A percentile compares a stretch with the other conserved stretches of the same genome.
Evolutionary conservation across 2,113 vertebrate species (phyloP).

Genomic region (Rattus norvegicus): DNA sequence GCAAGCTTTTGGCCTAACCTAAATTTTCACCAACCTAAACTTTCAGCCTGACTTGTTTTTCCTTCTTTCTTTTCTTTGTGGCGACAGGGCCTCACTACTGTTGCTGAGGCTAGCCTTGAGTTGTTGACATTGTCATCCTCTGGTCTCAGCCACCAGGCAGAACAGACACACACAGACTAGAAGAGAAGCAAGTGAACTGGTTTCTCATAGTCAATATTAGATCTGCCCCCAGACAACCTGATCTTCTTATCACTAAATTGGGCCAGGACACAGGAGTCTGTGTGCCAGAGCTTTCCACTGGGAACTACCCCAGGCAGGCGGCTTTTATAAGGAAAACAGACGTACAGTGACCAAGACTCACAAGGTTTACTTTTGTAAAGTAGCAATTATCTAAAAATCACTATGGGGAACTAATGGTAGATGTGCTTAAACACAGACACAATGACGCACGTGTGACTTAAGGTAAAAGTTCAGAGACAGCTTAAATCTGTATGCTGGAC

Average conservation of each 20-base stretch:
- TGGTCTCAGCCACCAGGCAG: not conserved
- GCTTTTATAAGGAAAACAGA: not conserved
- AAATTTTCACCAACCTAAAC: not conserved
- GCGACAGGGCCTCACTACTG: not conserved
- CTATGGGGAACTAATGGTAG: not conserved
- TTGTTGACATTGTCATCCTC: not conserved
- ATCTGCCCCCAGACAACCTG: not conserved
- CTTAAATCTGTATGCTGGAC: not conserved
- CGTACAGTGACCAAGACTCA: not conserved
- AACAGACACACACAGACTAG: not conserved
- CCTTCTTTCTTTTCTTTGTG: not conserved
- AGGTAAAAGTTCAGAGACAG: not conserved
- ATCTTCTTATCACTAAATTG: slow-evolving; percentile 11
- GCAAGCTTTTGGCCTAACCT: not conserved
- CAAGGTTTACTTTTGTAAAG: slow-evolving; percentile 32
- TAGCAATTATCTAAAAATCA: slow-evolving; percentile 30
- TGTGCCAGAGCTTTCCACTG: not conserved
- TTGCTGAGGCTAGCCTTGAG: not conserved
- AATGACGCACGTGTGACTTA: not conserved
- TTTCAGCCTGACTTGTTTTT: not conserved
- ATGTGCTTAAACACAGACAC: slow-evolving; percentile 21
- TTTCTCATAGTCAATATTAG: slow-evolving; percentile 9
- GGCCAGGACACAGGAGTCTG: not conserved
- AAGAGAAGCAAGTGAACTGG: not conserved
- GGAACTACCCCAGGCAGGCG: not conserved